A percentile compares a stretch with the other conserved stretches of the same genome.
These are phyloP conservation scores for Sarcophilus harrisii DNA, from an alignment of 2,797 vertebrate species.

Conservation along the genomic window DNA sequence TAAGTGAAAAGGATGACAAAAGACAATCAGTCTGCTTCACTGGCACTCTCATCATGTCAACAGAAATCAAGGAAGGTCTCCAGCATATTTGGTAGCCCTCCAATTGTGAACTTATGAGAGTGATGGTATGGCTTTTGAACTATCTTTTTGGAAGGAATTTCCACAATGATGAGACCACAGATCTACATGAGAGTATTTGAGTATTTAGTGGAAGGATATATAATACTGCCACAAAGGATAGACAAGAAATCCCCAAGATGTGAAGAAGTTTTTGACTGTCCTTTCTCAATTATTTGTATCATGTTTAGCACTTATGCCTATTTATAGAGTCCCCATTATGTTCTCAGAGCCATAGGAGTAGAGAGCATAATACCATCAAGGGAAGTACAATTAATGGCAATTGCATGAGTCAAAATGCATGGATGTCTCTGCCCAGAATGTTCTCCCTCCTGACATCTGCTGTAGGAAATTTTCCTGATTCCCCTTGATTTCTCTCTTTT, in stretches of 20 bases:
- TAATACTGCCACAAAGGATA: slow-evolving; percentile 42
- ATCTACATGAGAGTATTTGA: background rate
- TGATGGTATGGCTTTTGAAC: background rate
- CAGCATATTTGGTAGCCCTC: background rate
- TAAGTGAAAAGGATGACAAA: background rate
- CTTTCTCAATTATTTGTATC: slow-evolving; percentile 18
- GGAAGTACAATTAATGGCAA: background rate
- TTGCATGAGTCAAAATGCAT: background rate
- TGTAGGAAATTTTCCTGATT: background rate
- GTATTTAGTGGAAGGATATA: background rate
- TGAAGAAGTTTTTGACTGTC: slow-evolving; percentile 32
- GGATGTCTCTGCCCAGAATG: background rate
- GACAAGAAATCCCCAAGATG: slow-evolving; percentile 8
- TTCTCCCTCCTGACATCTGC: background rate
- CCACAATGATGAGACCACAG: background rate
- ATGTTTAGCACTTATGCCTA: slow-evolving; percentile 48
- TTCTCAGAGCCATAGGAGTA: slow-evolving; percentile 20
- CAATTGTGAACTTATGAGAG: background rate
- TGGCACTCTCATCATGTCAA: background rate
- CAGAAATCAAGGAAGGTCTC: too few relatives aligned
- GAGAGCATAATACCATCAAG: background rate
- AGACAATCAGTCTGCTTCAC: background rate
- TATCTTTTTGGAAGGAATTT: background rate
- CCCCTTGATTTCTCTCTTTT: background rate
- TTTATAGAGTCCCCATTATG: slow-evolving; percentile 53